Evolutionary conservation across 2,113 vertebrate genomes (phyloP), one percentile per base, ranked within the genome.

Genomic region (Syngnathus scovelli): DNA sequence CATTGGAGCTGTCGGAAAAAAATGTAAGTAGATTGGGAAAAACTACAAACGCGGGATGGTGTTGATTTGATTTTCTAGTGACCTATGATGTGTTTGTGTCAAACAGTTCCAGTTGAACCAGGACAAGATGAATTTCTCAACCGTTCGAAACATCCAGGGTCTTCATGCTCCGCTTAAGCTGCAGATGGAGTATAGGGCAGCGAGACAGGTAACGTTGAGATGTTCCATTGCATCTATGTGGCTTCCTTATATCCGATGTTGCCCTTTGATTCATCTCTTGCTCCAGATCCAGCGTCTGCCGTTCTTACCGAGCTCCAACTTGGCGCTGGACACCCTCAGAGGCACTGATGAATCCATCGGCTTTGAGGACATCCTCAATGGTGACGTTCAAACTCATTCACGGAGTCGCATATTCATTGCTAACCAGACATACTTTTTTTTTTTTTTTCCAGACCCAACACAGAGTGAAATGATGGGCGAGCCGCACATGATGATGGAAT

Each of bases 281-380:
- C 51, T 58, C 38, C 82, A 99, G 96, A 93, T 93, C 76, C 95
- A 98, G 78, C 95, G 95, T 71, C 92, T 98, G 62, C 96, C 96
- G 0, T 98, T 98, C 90, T 90, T 99, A 78, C 90, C 86, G 48
- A 99, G 95, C 70, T 98, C 96, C 66, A 94, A 98, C 72, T 76
- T 99, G 69, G 92, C 94, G 11, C 77, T 98, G 61, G 96, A 98
- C 82, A 96, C 94, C 5, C 90, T 99, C 84, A 90, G 90, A 71
- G 95, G 95, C 66, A 93, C 83, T 6, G 93, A 96, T 71, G 95
- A 96, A 54, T 86, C 77, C 75, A 92, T 99, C 41, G 85, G 94
- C 61, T 99, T 99, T 88, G 95, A 99, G 81, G 96, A 99, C 82
- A 90, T 99, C 78, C 94, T 98, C 77, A 94, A 92, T 43, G 96